phyloP scores from a whole-genome alignment of 2,113 vertebrate species.

The Piliocolobus tephrosceles region DNA sequence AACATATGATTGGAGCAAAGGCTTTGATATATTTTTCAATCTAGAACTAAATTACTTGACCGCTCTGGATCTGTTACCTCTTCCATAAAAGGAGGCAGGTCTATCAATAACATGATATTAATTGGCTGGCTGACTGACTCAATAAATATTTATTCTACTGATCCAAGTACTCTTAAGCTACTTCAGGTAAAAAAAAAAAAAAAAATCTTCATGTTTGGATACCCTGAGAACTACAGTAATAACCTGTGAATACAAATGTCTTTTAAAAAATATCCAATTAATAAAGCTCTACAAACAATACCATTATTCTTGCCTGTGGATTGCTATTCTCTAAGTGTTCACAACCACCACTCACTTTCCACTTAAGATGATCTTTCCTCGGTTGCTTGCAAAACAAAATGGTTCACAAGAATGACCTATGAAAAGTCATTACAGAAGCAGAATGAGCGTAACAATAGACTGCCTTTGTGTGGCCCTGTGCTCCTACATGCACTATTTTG shows the following conservation, averaged over 20 bases:
- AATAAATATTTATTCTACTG: slow-evolving; percentile 12
- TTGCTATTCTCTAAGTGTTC: slow-evolving; percentile 25
- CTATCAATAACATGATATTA: not conserved
- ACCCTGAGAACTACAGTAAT: slow-evolving; percentile 52
- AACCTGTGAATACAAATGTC: slow-evolving; percentile 62
- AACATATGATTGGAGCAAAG: not conserved
- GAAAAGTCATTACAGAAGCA: not conserved
- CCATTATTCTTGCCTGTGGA: not conserved
- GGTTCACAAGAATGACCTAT: not conserved
- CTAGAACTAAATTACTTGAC: not conserved
- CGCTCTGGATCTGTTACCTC: not conserved
- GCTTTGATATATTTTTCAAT: not conserved
- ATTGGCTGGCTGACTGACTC: not conserved
- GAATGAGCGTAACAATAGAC: not conserved
- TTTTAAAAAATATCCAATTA: not conserved
- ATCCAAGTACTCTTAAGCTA: slow-evolving; percentile 6
- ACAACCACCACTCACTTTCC: not conserved
- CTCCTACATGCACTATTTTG: not conserved
- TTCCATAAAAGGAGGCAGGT: not conserved
- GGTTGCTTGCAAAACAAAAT: not conserved
- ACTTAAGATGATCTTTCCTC: not conserved
- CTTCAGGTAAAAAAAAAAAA: not conserved
- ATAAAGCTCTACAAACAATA: slow-evolving; percentile 10
- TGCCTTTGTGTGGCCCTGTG: not conserved
- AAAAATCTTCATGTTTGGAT: not conserved